Evolutionary conservation across 2,797 vertebrate species (phyloP).

Genomic region (Labeo calbasu): DNA sequence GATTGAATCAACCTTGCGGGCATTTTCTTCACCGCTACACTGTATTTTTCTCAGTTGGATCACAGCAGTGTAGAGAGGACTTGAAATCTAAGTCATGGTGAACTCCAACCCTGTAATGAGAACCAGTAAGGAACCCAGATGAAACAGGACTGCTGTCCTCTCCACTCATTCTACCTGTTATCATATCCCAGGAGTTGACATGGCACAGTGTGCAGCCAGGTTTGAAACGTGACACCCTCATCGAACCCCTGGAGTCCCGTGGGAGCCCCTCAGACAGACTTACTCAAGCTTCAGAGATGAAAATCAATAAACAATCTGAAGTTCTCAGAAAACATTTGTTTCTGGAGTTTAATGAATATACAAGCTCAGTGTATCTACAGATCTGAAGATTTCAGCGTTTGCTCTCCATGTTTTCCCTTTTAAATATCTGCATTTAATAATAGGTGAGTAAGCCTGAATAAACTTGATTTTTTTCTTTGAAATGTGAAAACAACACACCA

Average conservation of each 20-base stretch:
- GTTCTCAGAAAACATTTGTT: constrained; percentile 96
- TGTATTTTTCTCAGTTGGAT: neutral
- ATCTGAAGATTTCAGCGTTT: constrained; percentile 83
- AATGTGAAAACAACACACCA: neutral
- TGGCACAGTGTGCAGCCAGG: constrained; percentile 63
- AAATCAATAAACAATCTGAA: constrained; percentile 99
- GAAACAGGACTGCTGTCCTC: constrained; percentile 47
- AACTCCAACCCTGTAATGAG: constrained; percentile 40
- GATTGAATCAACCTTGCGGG: neutral
- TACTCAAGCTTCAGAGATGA: constrained; percentile 97
- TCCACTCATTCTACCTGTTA: constrained; percentile 43
- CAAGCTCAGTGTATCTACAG: constrained; percentile 89
- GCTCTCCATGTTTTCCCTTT: constrained; percentile 67
- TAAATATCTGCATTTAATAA: constrained; percentile 35
- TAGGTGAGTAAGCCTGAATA: neutral
- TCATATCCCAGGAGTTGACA: constrained; percentile 63
- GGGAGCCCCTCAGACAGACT: constrained; percentile 89
- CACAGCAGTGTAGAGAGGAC: neutral
- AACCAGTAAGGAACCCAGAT: constrained; percentile 49
- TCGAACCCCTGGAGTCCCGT: constrained; percentile 73
- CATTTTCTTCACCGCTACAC: neutral
- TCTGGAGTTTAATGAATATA: constrained; percentile 97
- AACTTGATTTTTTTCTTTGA: neutral
- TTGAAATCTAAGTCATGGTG: constrained; percentile 43
- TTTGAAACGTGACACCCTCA: constrained; percentile 79